Evolutionary conservation across 2,888 invertebrate species (phyloP), one percentile per base, ranked within the genome.

Genomic region (Tipula lateralis): DNA sequence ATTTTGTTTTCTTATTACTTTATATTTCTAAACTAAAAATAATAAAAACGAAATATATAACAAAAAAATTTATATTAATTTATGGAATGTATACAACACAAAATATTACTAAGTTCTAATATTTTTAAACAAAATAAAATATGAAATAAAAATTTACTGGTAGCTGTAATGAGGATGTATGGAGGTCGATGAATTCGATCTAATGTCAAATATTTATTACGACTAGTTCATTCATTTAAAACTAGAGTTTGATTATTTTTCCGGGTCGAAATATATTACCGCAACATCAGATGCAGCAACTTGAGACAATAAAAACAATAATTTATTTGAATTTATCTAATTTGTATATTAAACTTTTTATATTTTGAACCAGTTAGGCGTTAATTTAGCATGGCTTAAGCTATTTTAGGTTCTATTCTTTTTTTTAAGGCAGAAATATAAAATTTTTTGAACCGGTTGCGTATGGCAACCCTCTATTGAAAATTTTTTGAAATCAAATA

Each of bases 1-100:
- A 90, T 87, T 86, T 84, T 84, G 81, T 1, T n/a, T n/a, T n/a
- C n/a, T n/a, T n/a, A 19, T 36, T 83, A 34, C 16, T 83, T 82
- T 82, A 82, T 4, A n/a, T 82, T 44, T 16, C 4, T 5, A 82
- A 30, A 82, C 82, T 30, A n/a, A 16, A 16, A 30, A 32, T 30
- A 16, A n/a, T 3, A 82, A 82, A n/a, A n/a, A n/a, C n/a, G n/a
- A n/a, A 82, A 30, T 6, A 82, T 4, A n/a, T n/a, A n/a, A n/a
- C 80, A 80, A 19, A 66, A n/a, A 2, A 66, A 66, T 24, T 9
- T 24, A 7, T 24, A 66, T 24, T 82, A 82, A 30, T 82, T 30
- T 32, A n/a, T n/a, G 83, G 83, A 83, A 83, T 83, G 34, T 83
- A 82, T 6, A 50, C 1, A 1, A 50, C 44, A 16, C 66, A 9